Evolutionary conservation across 2,113 vertebrate genomes (phyloP).

Genomic region (Dendropsophus ebraccatus): DNA sequence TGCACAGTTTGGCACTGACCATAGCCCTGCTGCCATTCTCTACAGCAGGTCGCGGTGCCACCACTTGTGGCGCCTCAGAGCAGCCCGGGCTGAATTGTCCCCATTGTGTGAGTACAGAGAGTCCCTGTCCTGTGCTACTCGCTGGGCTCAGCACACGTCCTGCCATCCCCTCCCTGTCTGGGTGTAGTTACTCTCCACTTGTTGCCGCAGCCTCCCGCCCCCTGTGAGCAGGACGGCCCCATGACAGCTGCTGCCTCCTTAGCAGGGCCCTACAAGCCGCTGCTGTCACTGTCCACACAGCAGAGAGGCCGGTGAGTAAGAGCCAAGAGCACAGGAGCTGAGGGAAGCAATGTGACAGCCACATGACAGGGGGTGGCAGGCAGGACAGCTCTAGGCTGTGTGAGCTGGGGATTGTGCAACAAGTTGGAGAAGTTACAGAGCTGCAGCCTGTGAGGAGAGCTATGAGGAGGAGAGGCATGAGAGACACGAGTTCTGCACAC

Average conservation of each 20-base stretch:
- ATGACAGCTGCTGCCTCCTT: conserved; percentile 43
- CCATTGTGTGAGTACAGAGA: neutral
- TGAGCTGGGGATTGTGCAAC: neutral
- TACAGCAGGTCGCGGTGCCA: neutral
- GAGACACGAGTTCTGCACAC: neutral
- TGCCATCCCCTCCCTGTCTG: conserved; percentile 21
- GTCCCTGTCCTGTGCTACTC: neutral
- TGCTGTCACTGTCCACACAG: neutral
- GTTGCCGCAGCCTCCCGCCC: conserved; percentile 1
- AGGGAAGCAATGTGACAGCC: neutral
- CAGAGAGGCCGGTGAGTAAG: conserved; percentile 35
- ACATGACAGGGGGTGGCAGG: neutral
- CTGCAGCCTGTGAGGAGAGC: neutral
- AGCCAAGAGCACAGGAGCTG: neutral
- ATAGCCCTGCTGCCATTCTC: neutral
- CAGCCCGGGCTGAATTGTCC: neutral
- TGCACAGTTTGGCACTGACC: no score
- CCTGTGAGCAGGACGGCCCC: neutral
- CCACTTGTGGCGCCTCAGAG: neutral
- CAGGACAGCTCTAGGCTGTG: neutral
- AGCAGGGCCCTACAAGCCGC: conserved; percentile 4
- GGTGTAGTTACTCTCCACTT: conserved; percentile 15
- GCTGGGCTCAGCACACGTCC: neutral
- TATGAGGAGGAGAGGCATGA: no score
- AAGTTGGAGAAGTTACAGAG: neutral